phyloP scores from a whole-genome alignment of 2,113 vertebrate genomes.

The Rousettus leschenaultii region DNA sequence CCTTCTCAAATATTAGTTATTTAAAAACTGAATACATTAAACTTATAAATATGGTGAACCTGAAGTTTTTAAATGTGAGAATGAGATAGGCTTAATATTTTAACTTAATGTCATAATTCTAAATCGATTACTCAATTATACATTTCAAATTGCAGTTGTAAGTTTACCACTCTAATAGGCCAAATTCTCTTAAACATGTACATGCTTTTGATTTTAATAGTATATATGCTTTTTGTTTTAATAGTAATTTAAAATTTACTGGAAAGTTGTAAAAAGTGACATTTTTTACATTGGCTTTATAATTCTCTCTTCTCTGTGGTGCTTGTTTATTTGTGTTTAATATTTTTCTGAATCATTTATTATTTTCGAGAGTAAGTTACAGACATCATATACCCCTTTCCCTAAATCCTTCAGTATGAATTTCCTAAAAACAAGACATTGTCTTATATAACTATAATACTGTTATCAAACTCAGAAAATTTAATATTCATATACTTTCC shows the following conservation, averaged over 20 bases:
- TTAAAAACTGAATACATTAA: slow-evolving; percentile 40
- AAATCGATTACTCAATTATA: not conserved
- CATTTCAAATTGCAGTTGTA: not conserved
- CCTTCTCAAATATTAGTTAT: not conserved
- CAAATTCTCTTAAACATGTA: not conserved
- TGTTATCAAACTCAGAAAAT: not conserved
- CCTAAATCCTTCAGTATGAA: not conserved
- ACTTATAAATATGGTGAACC: not conserved
- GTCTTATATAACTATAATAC: not conserved
- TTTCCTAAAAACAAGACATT: not conserved
- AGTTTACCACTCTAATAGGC: not conserved
- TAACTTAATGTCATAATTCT: not conserved
- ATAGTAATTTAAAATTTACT: not conserved
- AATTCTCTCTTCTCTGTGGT: not conserved
- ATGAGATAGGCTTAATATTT: not conserved
- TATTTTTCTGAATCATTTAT: not conserved
- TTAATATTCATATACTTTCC: not conserved
- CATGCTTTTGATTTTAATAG: not conserved
- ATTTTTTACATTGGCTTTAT: not conserved
- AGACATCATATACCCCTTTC: not conserved
- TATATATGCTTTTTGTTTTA: not conserved
- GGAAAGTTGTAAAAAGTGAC: not conserved
- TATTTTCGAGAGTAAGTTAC: not conserved
- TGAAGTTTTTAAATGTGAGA: not conserved
- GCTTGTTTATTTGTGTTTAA: not conserved